These are phyloP conservation scores for Vulpes vulpes DNA, from an alignment of 2,113 vertebrate species.

Conservation along the genomic window DNA sequence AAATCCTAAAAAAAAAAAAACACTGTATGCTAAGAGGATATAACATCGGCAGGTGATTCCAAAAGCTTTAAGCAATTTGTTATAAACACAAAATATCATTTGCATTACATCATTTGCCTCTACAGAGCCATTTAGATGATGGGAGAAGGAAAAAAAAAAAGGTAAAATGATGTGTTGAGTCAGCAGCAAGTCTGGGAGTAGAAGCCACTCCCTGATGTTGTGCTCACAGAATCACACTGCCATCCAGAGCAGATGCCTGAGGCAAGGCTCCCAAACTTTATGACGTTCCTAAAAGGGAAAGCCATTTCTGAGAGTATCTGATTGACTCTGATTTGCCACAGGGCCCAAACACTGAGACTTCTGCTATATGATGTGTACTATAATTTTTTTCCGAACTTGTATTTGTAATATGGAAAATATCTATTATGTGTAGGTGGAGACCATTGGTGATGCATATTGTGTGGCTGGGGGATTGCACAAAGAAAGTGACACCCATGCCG, in stretches of 20 bases:
- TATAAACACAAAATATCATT: not conserved
- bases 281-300: not conserved
- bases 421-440: constrained; percentile 94
- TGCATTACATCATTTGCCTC: not conserved
- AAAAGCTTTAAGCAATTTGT: not conserved
- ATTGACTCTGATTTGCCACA: not conserved
- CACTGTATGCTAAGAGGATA: not conserved
- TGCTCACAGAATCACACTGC: not conserved
- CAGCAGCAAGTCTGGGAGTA: not conserved
- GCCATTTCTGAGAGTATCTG: not conserved
- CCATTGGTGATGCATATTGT: constrained; percentile 98
- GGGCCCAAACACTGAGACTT: not conserved
- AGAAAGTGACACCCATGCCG: constrained; percentile 95
- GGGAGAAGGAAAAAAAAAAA: not conserved
- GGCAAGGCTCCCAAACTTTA: not conserved
- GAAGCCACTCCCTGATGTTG: not conserved
- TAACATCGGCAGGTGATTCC: not conserved
- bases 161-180: not conserved
- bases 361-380: accelerated
- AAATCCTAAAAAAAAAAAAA: not conserved
- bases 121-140: not conserved
- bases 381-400: not conserved
- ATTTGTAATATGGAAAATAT: constrained; percentile 66
- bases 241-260: too few relatives aligned
- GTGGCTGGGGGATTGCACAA: constrained; percentile 97